Percentiles rank a stretch among this genome's conserved stretches.
Conservation (phyloP, 2,797 vertebrate species). For the Rhabdomys pumilio region DNA sequence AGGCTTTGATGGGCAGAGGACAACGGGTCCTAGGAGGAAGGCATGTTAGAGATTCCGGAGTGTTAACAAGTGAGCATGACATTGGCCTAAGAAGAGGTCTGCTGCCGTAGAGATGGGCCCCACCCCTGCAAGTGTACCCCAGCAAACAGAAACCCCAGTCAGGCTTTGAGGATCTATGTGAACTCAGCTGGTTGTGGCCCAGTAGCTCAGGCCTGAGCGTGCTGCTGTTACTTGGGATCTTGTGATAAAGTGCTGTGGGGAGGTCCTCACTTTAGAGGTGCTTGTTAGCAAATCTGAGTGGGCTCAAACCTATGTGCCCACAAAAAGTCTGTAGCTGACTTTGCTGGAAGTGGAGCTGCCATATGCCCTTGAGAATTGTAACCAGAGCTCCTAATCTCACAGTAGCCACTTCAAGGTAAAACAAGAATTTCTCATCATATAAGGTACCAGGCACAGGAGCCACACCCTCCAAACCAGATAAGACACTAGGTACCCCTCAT, state of each 20-base stretch:
- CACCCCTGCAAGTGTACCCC: too few species aligned
- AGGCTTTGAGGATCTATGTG: too few species aligned
- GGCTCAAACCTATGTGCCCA: neutral
- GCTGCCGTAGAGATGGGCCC: neutral
- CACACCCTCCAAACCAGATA: too few species aligned
- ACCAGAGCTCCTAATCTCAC: neutral
- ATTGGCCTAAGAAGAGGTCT: neutral
- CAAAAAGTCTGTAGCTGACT: too few species aligned
- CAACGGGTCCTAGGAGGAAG: neutral
- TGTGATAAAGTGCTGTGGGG: neutral
- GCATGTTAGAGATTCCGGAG: neutral
- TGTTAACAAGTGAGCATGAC: neutral
- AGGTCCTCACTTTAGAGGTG: neutral
- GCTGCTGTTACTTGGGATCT: neutral
- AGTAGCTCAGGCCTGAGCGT: neutral
- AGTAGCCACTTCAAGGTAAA: neutral
- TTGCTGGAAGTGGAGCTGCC: neutral
- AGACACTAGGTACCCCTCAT: neutral
- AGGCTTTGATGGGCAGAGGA: neutral
- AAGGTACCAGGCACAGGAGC: neutral
- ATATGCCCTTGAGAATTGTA: neutral
- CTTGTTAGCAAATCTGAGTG: neutral
- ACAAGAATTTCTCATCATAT: neutral
- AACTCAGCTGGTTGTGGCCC: too few species aligned
- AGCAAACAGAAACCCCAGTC: neutral